phyloP scores from a whole-genome alignment of 2,797 vertebrate genomes.

The Brachyalestes nurse region DNA sequence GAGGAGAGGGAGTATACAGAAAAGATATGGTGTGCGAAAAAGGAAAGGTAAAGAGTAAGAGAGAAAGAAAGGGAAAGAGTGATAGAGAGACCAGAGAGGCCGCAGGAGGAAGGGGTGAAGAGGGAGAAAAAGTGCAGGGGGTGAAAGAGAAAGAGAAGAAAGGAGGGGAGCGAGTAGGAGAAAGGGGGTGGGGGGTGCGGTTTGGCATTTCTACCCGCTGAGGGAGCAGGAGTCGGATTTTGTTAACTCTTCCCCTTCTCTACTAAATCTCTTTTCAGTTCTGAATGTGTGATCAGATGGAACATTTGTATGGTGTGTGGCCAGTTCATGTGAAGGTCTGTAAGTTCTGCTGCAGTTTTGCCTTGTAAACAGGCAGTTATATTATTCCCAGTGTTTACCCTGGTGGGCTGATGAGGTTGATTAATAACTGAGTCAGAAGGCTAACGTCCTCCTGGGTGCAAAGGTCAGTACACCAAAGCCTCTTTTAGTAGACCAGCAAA shows the following conservation, averaged over 20 bases:
- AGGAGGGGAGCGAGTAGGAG: not conserved
- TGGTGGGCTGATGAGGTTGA: not conserved
- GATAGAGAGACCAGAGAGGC: not conserved
- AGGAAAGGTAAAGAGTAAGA: not conserved
- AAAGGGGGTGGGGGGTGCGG: not conserved
- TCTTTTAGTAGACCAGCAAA: not conserved
- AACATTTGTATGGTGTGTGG: not conserved
- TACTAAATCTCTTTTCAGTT: not conserved
- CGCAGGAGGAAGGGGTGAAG: too few species aligned
- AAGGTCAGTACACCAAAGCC: not conserved
- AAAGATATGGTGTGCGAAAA: not conserved
- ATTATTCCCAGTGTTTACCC: not conserved
- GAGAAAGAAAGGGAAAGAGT: not conserved
- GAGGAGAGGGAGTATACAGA: not conserved
- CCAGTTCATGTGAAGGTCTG: not conserved
- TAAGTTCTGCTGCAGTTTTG: not conserved
- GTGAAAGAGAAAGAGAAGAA: not conserved
- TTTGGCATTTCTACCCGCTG: slow-evolving; percentile 3
- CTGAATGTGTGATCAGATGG: not conserved
- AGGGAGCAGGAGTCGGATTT: slow-evolving; percentile 5
- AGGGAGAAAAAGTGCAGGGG: not conserved
- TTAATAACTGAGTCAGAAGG: not conserved
- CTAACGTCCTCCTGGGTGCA: not conserved
- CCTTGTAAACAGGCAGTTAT: not conserved
- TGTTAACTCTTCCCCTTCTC: not conserved